Base-by-base conservation (phyloP, 2,888 invertebrate genomes). In the Catocala nupta region DNA sequence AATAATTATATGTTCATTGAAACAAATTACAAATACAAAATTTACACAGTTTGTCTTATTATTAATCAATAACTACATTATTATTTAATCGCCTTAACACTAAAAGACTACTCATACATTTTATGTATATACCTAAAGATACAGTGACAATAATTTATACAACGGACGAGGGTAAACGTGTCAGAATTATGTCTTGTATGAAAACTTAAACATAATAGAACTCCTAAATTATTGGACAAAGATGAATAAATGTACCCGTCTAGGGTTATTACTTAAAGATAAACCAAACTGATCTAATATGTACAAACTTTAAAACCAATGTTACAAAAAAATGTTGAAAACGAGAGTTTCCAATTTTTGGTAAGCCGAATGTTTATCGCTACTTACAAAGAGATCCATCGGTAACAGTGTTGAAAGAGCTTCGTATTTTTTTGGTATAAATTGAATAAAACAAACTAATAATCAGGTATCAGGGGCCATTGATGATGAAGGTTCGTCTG, bases 1-100 rank as follows among this genome's bases (percentile, higher is more conserved):
- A 96, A 95, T 93, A 94, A 95, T 93, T 94, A 95, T 96, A 95
- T 96, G 95, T 96, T 95, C 95, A 95, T 95, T 90, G 90, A 95
- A 95, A 96, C 96, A 96, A 96, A 96, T 95, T 96, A 96, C 96
- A 95, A 77, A 95, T 96, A 96, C 96, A 96, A 96, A 96, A 96
- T 96, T 95, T 96, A 96, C 96, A 96, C 95, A 71, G 95, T 95
- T 90, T 94, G 78, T 95, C 94, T 92, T 92, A 77, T 65, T 71
- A 77, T 67, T 90, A 90, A 86, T 88, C 82, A 81, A 88, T 90
- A 91, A 90, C 91, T 92, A 93, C 90, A 89, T 88, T 90, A 88
- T 91, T 91, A 91, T 81, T 90, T 75, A 70, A 75, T 88, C 88
- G 88, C 95, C 95, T 95, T 95, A 95, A 90, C 83, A 91, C 90